Conservation (phyloP, 2,113 vertebrate genomes). For the Lutjanus erythropterus region DNA sequence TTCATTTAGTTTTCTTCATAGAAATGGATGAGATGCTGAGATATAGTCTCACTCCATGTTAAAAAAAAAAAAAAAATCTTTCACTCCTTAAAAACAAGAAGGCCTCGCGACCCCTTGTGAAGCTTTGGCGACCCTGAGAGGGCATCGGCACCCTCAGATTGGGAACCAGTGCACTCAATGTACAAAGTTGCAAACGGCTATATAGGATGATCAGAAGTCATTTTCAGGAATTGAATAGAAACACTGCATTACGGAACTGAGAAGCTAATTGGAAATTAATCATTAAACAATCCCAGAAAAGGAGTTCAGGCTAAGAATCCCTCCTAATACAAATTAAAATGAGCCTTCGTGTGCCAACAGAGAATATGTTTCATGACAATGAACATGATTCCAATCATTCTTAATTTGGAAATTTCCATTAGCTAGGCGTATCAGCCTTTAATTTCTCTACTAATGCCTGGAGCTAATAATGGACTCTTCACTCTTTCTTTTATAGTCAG, state of each 20-base stretch:
- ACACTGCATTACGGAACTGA: background rate
- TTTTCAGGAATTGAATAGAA: slow-evolving; percentile 23
- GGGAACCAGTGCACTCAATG: too few species aligned
- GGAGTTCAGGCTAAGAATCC: slow-evolving; percentile 23
- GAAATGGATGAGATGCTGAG: too few species aligned
- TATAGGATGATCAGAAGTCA: background rate
- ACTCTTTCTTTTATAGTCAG: slow-evolving; percentile 63
- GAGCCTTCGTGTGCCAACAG: slow-evolving; percentile 22
- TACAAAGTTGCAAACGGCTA: slow-evolving; percentile 4
- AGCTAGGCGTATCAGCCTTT: slow-evolving; percentile 45
- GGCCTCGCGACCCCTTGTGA: too few species aligned
- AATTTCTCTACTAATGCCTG: slow-evolving; percentile 66
- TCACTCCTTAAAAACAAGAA: too few species aligned
- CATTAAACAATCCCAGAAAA: slow-evolving; percentile 40
- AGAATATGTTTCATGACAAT: slow-evolving; percentile 65
- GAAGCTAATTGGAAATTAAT: slow-evolving; percentile 54
- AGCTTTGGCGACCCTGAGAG: too few species aligned
- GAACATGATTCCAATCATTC: slow-evolving; percentile 55
- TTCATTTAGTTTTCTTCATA: too few species aligned
- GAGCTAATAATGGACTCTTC: slow-evolving; percentile 71
- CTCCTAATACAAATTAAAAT: slow-evolving; percentile 47
- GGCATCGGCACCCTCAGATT: too few species aligned
- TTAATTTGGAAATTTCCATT: slow-evolving; percentile 56
- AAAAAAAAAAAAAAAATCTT: too few species aligned
- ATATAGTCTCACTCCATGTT: too few species aligned